phyloP scores from a whole-genome alignment of 1,140 invertebrate genomes.

The Eumaeus atala region DNA sequence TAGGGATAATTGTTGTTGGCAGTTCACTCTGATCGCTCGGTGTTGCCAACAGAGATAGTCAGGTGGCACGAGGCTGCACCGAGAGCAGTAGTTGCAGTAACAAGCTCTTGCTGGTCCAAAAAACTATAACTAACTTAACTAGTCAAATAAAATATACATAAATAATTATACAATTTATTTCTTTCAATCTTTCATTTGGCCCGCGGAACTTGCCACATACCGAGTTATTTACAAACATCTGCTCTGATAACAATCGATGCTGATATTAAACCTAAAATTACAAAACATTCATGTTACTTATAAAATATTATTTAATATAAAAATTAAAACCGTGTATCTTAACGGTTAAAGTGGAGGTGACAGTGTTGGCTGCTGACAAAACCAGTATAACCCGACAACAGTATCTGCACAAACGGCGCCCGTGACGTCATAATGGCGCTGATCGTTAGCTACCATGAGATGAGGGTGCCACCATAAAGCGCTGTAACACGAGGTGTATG shows the following conservation, averaged over 20 bases:
- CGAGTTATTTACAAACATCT: constrained; percentile 8
- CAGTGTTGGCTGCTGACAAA: not conserved
- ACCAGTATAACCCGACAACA: not conserved
- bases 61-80: not conserved
- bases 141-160: too few species aligned
- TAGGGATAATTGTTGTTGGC: constrained; percentile 17
- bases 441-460: too few species aligned
- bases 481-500: too few species aligned
- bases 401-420: not conserved
- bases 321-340: not conserved
- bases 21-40: constrained; percentile 1
- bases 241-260: not conserved
- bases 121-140: too few species aligned
- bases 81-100: not conserved
- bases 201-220: constrained; percentile 3
- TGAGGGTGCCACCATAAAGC: too few species aligned
- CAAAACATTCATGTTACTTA: not conserved
- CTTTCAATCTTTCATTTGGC: not conserved
- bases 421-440: not conserved
- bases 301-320: constrained; percentile 1
- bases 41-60: not conserved
- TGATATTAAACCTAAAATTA: not conserved
- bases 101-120: not conserved
- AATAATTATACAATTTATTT: not conserved
- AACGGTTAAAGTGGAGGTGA: too few species aligned